Conservation (phyloP, 2,888 invertebrate species). For the Deroplatys truncata region DNA sequence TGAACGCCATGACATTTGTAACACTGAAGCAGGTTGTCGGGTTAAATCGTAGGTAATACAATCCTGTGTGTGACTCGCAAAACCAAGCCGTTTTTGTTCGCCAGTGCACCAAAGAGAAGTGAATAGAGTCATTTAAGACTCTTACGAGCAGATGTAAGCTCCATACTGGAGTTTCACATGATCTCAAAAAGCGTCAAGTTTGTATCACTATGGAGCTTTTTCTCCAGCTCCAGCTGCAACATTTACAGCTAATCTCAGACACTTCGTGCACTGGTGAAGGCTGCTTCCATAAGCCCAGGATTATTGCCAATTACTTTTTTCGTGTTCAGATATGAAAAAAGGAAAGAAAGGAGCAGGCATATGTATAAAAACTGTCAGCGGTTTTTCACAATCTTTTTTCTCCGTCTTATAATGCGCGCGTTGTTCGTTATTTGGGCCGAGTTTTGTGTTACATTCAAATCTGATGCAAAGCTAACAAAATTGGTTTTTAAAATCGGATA, state of each 20-base stretch:
- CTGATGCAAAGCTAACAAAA: neutral
- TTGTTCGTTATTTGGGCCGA: neutral
- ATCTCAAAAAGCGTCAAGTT: neutral
- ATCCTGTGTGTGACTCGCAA: neutral
- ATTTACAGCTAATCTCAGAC: neutral
- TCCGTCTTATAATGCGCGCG: no score
- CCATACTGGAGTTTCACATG: neutral
- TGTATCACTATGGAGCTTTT: neutral
- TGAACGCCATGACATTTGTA: no score
- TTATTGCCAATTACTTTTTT: neutral
- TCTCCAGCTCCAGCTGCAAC: neutral
- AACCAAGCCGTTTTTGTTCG: neutral
- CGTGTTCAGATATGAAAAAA: neutral
- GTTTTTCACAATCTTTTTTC: neutral
- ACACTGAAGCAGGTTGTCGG: no score
- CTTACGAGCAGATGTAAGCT: neutral
- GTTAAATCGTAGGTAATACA: neutral
- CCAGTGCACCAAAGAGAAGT: neutral
- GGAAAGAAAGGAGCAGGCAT: no score
- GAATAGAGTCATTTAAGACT: neutral
- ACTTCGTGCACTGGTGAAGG: neutral
- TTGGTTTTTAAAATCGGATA: no score
- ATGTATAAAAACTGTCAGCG: neutral
- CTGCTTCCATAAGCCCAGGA: neutral
- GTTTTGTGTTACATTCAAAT: neutral